Evolutionary conservation across 2,888 invertebrate species (phyloP), one percentile per base, ranked within the genome.

Genomic region (Adineta ricciae): DNA sequence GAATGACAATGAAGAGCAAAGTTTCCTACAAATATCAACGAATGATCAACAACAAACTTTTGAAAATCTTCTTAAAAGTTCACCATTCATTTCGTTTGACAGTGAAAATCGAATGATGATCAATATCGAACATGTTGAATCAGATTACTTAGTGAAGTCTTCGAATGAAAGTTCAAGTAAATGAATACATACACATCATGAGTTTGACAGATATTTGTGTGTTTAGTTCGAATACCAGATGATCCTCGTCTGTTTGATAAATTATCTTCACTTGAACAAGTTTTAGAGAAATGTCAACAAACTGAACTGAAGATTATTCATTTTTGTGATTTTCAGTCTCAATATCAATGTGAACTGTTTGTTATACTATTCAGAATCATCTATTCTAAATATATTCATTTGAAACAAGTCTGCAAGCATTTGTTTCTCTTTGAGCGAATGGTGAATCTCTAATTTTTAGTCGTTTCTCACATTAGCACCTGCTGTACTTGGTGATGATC

Each of bases 331-430:
- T 78, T 41, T 41, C 78, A 78, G 41, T 41, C 7, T 11, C 38
- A 78, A 78, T 78, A 78, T 78, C 78, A 78, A 41, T 78, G 78
- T 78, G 78, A 78, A 78, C 14, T 78, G 14, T 78, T 78, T 41
- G 38, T n/a, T 41, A 78, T 38, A 41, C 19, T 78, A 41, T 41
- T 41, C 9, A 38, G 41, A 41, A 78, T 78, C 24, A 2, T 38
- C 24, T 78, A 78, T 78, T 1, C 3, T 3, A 78, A 41, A 41
- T 41, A 78, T 78, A 41, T 41, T n/a, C 38, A 41, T 41, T 24
- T 78, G 11, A 78, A 78, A 78, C 78, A 78, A 11, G 78, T 78
- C n/a, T 41, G 0, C 1, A 3, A 24, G 8, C 1, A 5, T n/a
- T 0, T n/a, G 4, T 11, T 41, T 78, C 0, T 41, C 24, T 9